These are phyloP conservation scores for Actinia equina DNA, from an alignment of 64 coral and sea anemone species.

Conservation along the genomic window DNA sequence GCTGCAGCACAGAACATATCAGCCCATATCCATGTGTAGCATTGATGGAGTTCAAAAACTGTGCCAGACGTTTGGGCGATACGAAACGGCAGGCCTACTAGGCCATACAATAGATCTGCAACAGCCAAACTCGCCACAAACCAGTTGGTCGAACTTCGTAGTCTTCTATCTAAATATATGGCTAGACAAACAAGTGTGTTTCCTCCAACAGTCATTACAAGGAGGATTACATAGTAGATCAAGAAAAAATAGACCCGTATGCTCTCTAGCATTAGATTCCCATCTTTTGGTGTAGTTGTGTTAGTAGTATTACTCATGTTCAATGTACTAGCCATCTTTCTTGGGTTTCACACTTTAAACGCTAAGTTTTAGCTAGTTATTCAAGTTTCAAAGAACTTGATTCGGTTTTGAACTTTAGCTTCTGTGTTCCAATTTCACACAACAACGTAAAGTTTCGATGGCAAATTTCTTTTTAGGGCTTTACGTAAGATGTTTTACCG, in stretches of 20 bases:
- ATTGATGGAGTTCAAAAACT: constrained; percentile 22
- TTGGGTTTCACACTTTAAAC: background rate
- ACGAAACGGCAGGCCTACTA: constrained; percentile 63
- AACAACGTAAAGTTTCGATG: background rate
- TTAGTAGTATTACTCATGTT: background rate
- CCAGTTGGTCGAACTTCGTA: constrained; percentile 85
- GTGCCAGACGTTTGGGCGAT: constrained; percentile 38
- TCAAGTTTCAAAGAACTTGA: background rate
- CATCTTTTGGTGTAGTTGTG: background rate
- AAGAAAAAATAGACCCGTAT: constrained; percentile 21
- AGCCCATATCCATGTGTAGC: constrained; percentile 66
- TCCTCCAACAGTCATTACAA: constrained; percentile 60
- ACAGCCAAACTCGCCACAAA: constrained; percentile 82
- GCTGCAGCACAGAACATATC: constrained; percentile 77
- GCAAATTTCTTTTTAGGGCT: background rate
- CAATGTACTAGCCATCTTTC: background rate
- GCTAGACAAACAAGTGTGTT: constrained; percentile 79
- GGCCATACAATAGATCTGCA: constrained; percentile 73
- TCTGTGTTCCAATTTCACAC: background rate
- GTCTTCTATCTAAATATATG: constrained; percentile 70
- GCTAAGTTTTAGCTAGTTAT: background rate
- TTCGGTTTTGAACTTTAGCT: background rate
- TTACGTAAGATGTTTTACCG: background rate
- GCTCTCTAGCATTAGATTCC: background rate
- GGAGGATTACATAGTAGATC: constrained; percentile 48